These are phyloP conservation scores for Sycophila texana DNA, from an alignment of 2,888 invertebrate genomes.

Conservation along the genomic window DNA sequence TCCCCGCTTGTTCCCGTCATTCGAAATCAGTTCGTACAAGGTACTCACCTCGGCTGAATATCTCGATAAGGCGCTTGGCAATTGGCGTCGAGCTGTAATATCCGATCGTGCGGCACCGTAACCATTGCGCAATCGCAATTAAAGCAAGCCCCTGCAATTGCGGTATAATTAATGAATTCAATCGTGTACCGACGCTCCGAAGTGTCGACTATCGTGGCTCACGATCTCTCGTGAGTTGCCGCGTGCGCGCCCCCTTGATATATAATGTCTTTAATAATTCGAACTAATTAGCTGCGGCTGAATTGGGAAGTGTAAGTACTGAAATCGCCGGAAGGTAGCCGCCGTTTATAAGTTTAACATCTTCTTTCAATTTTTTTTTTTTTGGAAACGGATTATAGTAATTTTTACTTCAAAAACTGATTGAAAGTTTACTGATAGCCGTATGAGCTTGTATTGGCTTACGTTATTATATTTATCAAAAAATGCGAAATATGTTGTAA, in stretches of 20 bases:
- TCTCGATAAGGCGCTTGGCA: conserved; percentile 45
- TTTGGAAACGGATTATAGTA: too few relatives aligned
- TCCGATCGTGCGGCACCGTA: conserved; percentile 54
- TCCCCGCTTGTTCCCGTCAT: conserved; percentile 16
- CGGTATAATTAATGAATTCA: conserved; percentile 70
- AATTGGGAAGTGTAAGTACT: neutral
- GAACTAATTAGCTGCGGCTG: conserved; percentile 47
- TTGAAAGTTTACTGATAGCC: too few relatives aligned
- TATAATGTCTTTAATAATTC: conserved; percentile 43
- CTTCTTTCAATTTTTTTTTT: neutral
- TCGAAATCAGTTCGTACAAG: conserved; percentile 28
- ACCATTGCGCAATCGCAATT: conserved; percentile 69
- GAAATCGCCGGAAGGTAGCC: conserved; percentile 18
- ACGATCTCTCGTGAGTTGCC: conserved; percentile 60
- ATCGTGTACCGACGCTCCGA: conserved; percentile 67
- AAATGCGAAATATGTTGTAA: too few relatives aligned
- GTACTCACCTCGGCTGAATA: neutral
- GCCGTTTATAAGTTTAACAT: neutral
- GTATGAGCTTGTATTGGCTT: too few relatives aligned
- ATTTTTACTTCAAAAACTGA: too few relatives aligned
- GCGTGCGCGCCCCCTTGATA: neutral
- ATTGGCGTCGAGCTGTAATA: conserved; percentile 35
- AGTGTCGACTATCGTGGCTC: conserved; percentile 63
- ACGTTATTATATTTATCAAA: too few relatives aligned
- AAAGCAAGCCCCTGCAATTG: conserved; percentile 66